phyloP scores from a whole-genome alignment of 53 echinoderm and acorn worm genomes.

The Holothuria scabra region DNA sequence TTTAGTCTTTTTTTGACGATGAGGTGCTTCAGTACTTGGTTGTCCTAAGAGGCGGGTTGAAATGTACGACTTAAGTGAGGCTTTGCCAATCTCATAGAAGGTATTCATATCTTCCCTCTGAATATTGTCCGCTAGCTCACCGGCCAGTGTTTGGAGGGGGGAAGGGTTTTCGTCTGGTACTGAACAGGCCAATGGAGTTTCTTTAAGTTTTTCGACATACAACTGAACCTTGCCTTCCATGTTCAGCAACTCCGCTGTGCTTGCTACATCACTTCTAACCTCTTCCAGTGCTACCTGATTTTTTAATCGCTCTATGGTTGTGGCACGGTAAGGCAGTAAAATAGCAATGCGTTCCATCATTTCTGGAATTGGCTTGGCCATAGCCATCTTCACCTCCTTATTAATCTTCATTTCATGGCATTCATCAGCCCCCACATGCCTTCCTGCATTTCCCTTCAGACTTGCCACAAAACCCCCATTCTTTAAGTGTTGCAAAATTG shows the following conservation, averaged over 20 bases:
- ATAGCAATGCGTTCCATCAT: conserved; percentile 43
- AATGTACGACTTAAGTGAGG: not conserved
- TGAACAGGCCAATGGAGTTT: too few relatives aligned
- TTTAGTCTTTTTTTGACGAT: not conserved
- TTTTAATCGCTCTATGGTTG: not conserved
- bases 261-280: too few relatives aligned
- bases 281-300: not conserved
- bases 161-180: not conserved
- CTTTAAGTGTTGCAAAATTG: conserved; percentile 30
- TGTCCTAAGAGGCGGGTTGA: not conserved
- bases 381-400: conserved; percentile 52
- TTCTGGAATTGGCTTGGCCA: not conserved
- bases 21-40: not conserved
- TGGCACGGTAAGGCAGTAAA: conserved; percentile 51
- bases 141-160: not conserved
- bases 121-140: not conserved
- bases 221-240: too few relatives aligned
- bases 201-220: too few relatives aligned
- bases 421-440: conserved; percentile 49
- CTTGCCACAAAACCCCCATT: conserved; percentile 53
- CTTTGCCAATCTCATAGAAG: not conserved
- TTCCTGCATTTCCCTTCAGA: conserved; percentile 19
- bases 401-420: conserved; percentile 52
- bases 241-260: too few relatives aligned
- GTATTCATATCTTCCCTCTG: not conserved